phyloP scores from a whole-genome alignment of 2,888 invertebrate genomes.

The Bibio marci region DNA sequence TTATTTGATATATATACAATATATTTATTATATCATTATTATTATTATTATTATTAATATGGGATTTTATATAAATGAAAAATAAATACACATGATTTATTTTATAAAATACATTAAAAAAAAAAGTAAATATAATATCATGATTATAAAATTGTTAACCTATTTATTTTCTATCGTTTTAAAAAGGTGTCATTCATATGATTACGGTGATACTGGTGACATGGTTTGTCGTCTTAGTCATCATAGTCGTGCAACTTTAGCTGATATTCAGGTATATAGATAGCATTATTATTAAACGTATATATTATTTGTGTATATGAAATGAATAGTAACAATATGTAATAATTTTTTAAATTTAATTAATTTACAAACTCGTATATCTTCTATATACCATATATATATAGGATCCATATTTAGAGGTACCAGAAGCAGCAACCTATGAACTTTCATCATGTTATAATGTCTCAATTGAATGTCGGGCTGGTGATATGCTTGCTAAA shows the following conservation, averaged over 20 bases:
- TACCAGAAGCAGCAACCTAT: conserved; percentile 80
- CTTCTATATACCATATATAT: no score
- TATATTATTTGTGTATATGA: not conserved
- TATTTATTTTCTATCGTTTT: no score
- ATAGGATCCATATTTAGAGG: conserved; percentile 75
- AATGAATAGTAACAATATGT: no score
- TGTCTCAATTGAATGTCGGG: conserved; percentile 80
- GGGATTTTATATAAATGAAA: no score
- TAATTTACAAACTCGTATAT: no score
- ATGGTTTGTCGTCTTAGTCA: conserved; percentile 86
- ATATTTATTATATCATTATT: not conserved
- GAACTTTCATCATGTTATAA: conserved; percentile 89
- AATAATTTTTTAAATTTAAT: no score
- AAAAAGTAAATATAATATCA: no score
- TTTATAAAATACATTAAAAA: no score
- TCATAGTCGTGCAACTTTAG: conserved; percentile 74
- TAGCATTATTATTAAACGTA: not conserved
- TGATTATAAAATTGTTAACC: no score
- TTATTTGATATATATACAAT: conserved; percentile 3
- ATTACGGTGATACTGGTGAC: conserved; percentile 85
- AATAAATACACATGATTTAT: no score
- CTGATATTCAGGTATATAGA: conserved; percentile 59
- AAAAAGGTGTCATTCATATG: conserved; percentile 73
- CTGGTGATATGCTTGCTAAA: conserved; percentile 82
- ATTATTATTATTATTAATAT: conserved; percentile 1